These are phyloP conservation scores for Triplophysa rosa DNA, from an alignment of 2,113 vertebrate species.

Conservation along the genomic window DNA sequence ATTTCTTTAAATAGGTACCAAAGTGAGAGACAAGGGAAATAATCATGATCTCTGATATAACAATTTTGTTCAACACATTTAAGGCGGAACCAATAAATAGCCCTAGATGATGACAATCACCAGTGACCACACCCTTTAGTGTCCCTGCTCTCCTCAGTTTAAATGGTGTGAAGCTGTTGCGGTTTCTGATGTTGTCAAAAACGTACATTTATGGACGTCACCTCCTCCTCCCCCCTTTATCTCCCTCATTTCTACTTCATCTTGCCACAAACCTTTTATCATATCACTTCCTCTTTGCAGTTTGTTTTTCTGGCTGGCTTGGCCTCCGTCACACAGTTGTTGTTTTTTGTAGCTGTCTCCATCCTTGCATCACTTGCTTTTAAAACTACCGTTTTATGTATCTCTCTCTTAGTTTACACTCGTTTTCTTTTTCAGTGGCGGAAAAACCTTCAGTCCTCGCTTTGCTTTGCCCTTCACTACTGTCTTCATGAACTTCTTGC, in stretches of 20 bases:
- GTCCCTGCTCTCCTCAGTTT: too few relatives aligned
- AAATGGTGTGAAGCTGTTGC: background rate
- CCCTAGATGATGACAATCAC: slow-evolving; percentile 38
- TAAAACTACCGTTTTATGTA: slow-evolving; percentile 35
- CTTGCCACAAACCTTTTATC: slow-evolving; percentile 3
- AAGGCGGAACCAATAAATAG: slow-evolving; percentile 58
- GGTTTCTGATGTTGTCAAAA: slow-evolving; percentile 9
- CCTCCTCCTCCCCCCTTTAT: background rate
- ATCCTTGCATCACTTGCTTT: slow-evolving; percentile 15
- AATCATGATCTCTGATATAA: slow-evolving; percentile 59
- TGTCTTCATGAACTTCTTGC: slow-evolving; percentile 5
- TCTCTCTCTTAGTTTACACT: slow-evolving; percentile 13
- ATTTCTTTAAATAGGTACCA: slow-evolving; percentile 44
- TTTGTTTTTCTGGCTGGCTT: slow-evolving; percentile 3
- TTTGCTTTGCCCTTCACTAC: slow-evolving; percentile 26
- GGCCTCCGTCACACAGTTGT: slow-evolving; percentile 8
- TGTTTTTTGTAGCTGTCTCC: slow-evolving; percentile 1
- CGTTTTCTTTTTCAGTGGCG: background rate
- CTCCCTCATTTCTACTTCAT: background rate
- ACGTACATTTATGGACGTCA: background rate
- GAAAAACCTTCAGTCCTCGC: slow-evolving; percentile 10
- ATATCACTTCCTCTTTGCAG: background rate
- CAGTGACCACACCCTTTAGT: slow-evolving; percentile 9
- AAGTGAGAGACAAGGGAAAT: slow-evolving; percentile 53
- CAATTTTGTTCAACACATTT: slow-evolving; percentile 40